Conservation (phyloP, 2,888 invertebrate genomes). For the Tetragonisca angustula region DNA sequence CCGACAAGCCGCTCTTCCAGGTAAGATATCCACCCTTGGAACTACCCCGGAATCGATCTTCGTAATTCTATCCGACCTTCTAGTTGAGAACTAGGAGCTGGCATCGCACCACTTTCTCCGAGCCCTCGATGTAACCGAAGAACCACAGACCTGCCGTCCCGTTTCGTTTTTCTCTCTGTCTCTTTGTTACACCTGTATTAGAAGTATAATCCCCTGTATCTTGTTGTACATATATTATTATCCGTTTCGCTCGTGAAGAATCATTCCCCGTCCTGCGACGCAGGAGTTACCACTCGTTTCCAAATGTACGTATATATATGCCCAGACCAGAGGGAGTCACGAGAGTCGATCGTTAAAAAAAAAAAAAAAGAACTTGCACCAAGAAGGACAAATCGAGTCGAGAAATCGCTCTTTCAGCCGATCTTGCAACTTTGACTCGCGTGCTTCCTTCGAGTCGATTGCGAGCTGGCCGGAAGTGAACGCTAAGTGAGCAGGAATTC, state of each 20-base stretch:
- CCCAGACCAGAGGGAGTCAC: background rate
- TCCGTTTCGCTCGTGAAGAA: slow-evolving; percentile 43
- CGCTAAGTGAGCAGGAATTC: background rate
- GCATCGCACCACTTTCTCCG: slow-evolving; percentile 46
- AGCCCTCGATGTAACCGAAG: slow-evolving; percentile 38
- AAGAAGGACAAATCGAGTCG: background rate
- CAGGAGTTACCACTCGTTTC: slow-evolving; percentile 7
- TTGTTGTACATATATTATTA: slow-evolving; percentile 58
- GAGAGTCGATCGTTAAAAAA: slow-evolving; percentile 1
- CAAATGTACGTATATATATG: slow-evolving; percentile 20
- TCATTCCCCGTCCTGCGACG: background rate
- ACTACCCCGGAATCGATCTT: background rate
- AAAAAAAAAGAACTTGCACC: background rate
- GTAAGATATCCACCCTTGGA: slow-evolving; percentile 80
- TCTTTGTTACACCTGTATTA: slow-evolving; percentile 45
- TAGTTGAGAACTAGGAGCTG: slow-evolving; percentile 53
- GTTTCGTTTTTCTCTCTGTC: slow-evolving; percentile 37
- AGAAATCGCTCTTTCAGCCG: background rate
- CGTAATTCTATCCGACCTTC: slow-evolving; percentile 37
- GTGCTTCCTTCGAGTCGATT: slow-evolving; percentile 6
- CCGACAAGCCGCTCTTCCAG: slow-evolving; percentile 87
- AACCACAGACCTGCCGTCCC: slow-evolving; percentile 23
- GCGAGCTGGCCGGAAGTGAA: background rate
- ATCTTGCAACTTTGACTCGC: background rate
- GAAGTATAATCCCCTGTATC: slow-evolving; percentile 48